These are phyloP conservation scores for Clistopyga incitator DNA, from an alignment of 2,888 invertebrate genomes.

Conservation along the genomic window DNA sequence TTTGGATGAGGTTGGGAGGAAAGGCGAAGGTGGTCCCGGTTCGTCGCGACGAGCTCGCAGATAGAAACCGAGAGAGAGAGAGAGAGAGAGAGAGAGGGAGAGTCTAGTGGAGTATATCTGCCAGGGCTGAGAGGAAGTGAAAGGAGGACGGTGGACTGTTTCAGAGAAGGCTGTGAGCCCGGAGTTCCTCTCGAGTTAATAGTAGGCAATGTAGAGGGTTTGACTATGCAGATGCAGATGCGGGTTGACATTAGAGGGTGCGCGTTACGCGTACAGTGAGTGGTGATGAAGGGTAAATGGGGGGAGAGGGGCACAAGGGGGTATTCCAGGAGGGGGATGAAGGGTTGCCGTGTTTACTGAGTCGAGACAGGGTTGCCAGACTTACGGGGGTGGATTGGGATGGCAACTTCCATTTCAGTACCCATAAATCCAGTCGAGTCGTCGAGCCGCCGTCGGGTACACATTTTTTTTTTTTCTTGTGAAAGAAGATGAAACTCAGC, in stretches of 20 bases:
- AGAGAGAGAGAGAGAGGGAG: conserved; percentile 3
- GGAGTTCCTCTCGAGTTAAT: conserved; percentile 68
- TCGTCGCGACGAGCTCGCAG: conserved; percentile 27
- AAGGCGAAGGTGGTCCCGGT: conserved; percentile 15
- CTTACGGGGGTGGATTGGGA: background rate
- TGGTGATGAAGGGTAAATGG: background rate
- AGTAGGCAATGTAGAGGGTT: conserved; percentile 70
- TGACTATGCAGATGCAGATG: conserved; percentile 68
- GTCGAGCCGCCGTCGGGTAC: background rate
- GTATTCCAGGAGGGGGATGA: conserved; percentile 14
- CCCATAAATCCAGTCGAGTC: background rate
- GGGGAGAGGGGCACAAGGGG: background rate
- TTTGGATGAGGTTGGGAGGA: conserved; percentile 31
- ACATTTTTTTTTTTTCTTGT: background rate
- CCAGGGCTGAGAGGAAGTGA: background rate
- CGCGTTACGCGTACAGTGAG: conserved; percentile 41
- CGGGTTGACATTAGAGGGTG: conserved; percentile 61
- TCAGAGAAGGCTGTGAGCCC: conserved; percentile 15
- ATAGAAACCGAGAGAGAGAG: conserved; percentile 17
- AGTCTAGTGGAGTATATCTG: conserved; percentile 6
- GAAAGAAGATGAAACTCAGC: too few relatives aligned
- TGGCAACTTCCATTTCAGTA: conserved; percentile 15
- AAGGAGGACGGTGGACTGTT: conserved; percentile 10
- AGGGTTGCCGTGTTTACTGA: conserved; percentile 48
- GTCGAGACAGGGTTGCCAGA: conserved; percentile 50